Base-by-base conservation (phyloP, 2,113 vertebrate genomes). In the Condylura cristata region DNA sequence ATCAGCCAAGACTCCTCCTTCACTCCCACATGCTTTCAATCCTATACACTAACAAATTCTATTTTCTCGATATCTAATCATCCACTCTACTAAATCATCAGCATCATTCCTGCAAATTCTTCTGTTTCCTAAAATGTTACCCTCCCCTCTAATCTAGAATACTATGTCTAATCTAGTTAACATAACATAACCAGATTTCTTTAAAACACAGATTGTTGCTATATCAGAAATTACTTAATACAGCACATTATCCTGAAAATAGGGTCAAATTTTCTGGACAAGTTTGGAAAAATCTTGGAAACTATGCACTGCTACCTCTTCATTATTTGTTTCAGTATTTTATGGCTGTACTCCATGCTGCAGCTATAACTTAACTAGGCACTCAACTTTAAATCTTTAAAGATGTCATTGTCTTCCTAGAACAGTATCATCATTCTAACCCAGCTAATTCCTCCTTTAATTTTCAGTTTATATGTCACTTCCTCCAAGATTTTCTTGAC, bases 41-140 rank as follows among this genome's bases (percentile, higher is more conserved):
- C 51, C 87, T 75, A 48, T 78, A 53, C 88, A 34, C 34, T 94
- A 18, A n/a, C 34, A 2, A 72, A 51, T 66, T 68, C 82, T 80
- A 16, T 70, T 16, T 74, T 72, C 58, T 74, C 22, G 51, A 20
- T 24, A 32, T 80, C 39, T 86, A 24, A 70, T 86, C 26, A 53
- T 71, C 14, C 22, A 7, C 20, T 53, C 30, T 28, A 18, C 61
- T 61, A 72, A 81, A 71, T 56, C 58, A 86, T 41, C 51, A 68
- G 14, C 30, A n/a, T 61, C 46, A 61, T 7, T 83, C 78, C 63
- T 30, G 28, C 0, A 37, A 65, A 90, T 58, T 82, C 46, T 26
- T 60, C 76, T 63, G 37, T 66, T 65, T 85, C 86, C 61, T 90
- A 71, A 56, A 91, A 86, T 22, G 8, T 90, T 65, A 72, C n/a